Evolutionary conservation across 2,113 vertebrate species (phyloP), one percentile per base, ranked within the genome.

Genomic region (Podiceps cristatus): DNA sequence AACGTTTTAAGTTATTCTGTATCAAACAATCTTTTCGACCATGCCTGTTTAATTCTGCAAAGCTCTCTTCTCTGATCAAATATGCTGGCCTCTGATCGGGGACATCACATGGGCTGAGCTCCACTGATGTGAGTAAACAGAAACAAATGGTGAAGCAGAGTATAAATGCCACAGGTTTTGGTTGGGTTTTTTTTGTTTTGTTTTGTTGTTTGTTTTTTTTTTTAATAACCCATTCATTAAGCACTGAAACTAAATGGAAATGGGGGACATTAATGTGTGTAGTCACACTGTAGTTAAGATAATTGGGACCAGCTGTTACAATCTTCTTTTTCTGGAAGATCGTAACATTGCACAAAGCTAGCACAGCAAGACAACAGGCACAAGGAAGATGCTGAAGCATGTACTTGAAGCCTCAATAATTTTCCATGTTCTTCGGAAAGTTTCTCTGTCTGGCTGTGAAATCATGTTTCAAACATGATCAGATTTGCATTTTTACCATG

Each of bases 221-320:
- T 97, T 97, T 88, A 97, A 95, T 85, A 97, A 97, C 86, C 94
- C 69, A 58, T 95, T 97, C 68, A 96, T 97, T 85, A 96, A 97
- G 74, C 67, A 66, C 77, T 96, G 60, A 88, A 97, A 93, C 97
- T 93, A 95, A 95, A 95, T 75, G 77, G 86, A 97, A 98, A 96
- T 96, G 58, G 78, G 91, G 76, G 90, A 78, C 83, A 91, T 97
- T 95, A 97, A 79, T 97, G 91, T 94, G 91, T 95, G 69, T 86
- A 97, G 96, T 90, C 90, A 97, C 76, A 95, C 90, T 87, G 52
- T 66, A 98, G 88, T 95, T 96, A 97, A 93, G 88, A 96, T 98
- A 98, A 98, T 97, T 98, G 82, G 93, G 67, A 98, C 96, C 98
- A 98, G 96, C 96, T 98, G 98, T 96, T 98, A 59, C 5, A 44